phyloP scores from a whole-genome alignment of 2,113 vertebrate species.

The Ammodytes dubius region DNA sequence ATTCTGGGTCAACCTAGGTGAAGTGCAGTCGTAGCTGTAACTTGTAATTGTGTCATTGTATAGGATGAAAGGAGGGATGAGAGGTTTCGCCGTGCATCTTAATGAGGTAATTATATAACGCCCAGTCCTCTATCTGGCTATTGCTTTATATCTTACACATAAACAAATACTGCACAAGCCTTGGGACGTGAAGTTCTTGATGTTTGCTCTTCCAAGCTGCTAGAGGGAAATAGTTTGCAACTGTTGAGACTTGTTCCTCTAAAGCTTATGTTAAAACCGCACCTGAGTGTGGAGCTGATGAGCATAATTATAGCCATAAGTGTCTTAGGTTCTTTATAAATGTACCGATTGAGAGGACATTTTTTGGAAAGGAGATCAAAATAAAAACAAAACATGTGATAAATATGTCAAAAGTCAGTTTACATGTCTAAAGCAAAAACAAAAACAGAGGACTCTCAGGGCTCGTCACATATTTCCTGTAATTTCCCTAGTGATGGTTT shows the following conservation, averaged over 20 bases:
- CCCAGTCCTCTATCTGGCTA: not conserved
- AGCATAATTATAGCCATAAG: constrained; percentile 71
- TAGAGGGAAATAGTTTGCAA: constrained; percentile 78
- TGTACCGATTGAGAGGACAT: constrained; percentile 38
- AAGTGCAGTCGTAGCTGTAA: not conserved
- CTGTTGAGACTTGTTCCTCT: constrained; percentile 80
- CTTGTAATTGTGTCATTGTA: constrained; percentile 24
- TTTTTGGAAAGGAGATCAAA: constrained; percentile 3
- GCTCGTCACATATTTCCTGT: constrained; percentile 3
- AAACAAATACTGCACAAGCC: constrained; percentile 34
- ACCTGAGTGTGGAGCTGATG: constrained; percentile 69
- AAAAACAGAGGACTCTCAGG: not conserved
- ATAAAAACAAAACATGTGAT: constrained; percentile 21
- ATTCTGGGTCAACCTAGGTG: constrained; percentile 25
- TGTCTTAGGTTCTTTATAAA: constrained; percentile 64
- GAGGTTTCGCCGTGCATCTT: constrained; percentile 17
- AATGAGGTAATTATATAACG: constrained; percentile 62
- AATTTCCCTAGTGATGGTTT: constrained; percentile 5
- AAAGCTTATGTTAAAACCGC: constrained; percentile 81
- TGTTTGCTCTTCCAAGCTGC: constrained; percentile 62
- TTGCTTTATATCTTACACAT: constrained; percentile 17
- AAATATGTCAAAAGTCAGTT: no score
- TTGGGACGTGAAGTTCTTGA: constrained; percentile 48
- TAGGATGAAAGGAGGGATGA: constrained; percentile 28
- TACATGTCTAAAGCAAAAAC: not conserved